Evolutionary conservation across 2,113 vertebrate genomes (phyloP), one percentile per base, ranked within the genome.

Genomic region (Gnathonemus echidnorhynchus): DNA sequence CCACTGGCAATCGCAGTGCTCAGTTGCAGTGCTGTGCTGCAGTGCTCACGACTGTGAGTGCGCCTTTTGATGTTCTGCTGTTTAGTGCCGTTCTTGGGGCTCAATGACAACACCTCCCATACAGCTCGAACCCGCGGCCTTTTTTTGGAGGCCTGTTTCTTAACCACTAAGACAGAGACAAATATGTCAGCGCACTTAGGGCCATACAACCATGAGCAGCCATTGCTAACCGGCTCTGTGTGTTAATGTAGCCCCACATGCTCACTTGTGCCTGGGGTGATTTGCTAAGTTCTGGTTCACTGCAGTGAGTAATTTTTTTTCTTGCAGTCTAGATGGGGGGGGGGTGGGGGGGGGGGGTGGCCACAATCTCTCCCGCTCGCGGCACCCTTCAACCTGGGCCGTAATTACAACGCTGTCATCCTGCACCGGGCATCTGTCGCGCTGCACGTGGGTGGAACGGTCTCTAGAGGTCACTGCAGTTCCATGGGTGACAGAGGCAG

Each of bases 391-490:
- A 90, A 89, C 91, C 91, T 92, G 91, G 42, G 87, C 86, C 89
- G 66, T 87, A 90, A 91, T 93, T 91, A 87, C 35, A 87, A 84
- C 70, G 88, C 91, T 91, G 74, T 90, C 92, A 93, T 85, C 88
- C 93, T 87, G 48, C 77, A 50, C n/a, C n/a, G 46, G 48, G 86
- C 86, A 13, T 86, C 91, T 87, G 92, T 90, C 80, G 70, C 91
- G 92, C 92, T 96, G 96, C 92, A 91, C 95, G 92, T 96, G 93
- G 94, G 92, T 93, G 93, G 93, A 95, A 91, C 90, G 93, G 95
- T 95, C 95, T 96, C 95, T 95, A 96, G 95, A 96, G 95, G 96
- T 96, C 97, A 96, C 93, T 95, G 94, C 93, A 96, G 95, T 94
- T 96, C 96, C 96, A 96, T 93, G 93, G 93, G 95, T 96, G 95